Base-by-base conservation (phyloP, 1,140 invertebrate species). In the Lucilia sericata region DNA sequence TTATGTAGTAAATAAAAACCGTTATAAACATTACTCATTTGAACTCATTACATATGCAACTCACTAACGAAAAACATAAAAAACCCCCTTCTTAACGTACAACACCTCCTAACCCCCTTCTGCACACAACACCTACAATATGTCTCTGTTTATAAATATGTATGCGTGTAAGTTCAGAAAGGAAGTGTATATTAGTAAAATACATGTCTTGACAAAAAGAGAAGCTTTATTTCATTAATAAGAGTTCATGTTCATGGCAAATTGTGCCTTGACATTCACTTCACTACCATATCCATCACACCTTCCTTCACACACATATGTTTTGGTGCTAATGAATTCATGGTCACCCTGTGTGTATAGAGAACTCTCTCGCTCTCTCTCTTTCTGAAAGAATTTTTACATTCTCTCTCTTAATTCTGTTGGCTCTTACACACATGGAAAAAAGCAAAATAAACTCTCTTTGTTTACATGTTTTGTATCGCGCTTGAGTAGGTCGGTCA, bases 401-500 rank as follows among this genome's bases (percentile, higher is more conserved):
- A 82, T 70, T 70, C n/a, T 19, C n/a, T 70, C 5, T 60, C 25
- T 21, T 70, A 21, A 30, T 30, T 30, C 1, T 30, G 25, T 30
- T 30, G 1, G 25, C 25, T 30, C 25, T 30, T 30, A 30, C 25
- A 30, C 25, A 30, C 25, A 30, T 30, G 25, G 25, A 30, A 30
- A 30, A 30, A 30, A 30, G 25, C n/a, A 19, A 19, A 70, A 17
- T 17, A 60, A 12, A 51, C 80, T 86, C 74, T 74, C 85, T 86
- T 88, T 87, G 81, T 14, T 25, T 70, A 49, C 36, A 51, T 86
- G 87, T 85, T 17, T 87, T 89, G 88, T 88, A 90, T 86, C 87
- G 88, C 90, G 90, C 90, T 91, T 91, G 90, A 91, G 90, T 91
- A 91, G 90, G 90, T 91, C 90, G 90, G 90, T 91, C 90, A 91